phyloP scores from a whole-genome alignment of 2,113 vertebrate species.

The Pycnonotus jocosus region DNA sequence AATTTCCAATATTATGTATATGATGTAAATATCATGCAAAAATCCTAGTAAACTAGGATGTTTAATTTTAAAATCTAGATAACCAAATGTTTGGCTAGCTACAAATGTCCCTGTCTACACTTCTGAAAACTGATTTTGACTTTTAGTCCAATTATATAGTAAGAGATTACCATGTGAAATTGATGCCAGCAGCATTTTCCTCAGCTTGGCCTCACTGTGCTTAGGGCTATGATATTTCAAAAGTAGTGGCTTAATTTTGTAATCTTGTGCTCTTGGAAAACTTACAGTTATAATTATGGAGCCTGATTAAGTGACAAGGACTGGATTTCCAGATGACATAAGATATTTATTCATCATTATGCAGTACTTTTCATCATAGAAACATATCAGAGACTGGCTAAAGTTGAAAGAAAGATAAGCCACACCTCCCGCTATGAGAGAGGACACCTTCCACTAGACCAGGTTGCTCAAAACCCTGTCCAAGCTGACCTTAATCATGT shows the following conservation, averaged over 20 bases:
- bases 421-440: fast-evolving
- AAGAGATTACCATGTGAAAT: neutral
- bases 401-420: neutral
- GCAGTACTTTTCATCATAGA: neutral
- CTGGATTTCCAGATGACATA: neutral
- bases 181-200: neutral
- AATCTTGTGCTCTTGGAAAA: neutral
- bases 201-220: neutral
- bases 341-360: neutral
- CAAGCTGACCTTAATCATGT: neutral
- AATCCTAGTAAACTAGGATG: neutral
- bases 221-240: neutral
- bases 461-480: neutral
- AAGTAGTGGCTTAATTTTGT: neutral
- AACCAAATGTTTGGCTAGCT: neutral
- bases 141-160: neutral
- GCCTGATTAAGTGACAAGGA: neutral
- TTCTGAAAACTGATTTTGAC: neutral
- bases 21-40: neutral
- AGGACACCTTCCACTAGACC: neutral
- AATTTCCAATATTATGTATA: neutral
- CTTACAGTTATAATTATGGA: neutral
- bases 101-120: neutral
- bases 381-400: neutral
- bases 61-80: neutral